Evolutionary conservation across 2,113 vertebrate genomes (phyloP).

Genomic region (Oceanodroma tethys): DNA sequence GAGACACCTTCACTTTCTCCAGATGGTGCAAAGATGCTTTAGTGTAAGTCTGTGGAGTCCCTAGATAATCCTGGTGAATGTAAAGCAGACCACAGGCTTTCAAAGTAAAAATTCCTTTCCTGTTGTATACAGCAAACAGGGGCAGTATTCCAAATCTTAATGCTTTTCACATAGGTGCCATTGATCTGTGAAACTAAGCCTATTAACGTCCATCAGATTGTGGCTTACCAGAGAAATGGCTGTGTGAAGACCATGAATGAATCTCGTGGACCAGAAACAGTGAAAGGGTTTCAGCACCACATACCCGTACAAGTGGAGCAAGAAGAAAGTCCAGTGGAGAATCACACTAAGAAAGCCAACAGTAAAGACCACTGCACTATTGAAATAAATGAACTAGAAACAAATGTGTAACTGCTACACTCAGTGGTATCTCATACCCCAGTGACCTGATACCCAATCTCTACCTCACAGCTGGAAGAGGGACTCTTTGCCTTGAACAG

Average conservation of each 20-base stretch:
- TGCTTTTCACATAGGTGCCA: conserved; percentile 76
- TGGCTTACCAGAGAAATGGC: conserved; percentile 92
- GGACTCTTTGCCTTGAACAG: conserved; percentile 57
- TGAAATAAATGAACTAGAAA: conserved; percentile 95
- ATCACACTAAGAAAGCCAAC: conserved; percentile 74
- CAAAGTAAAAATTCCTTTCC: neutral
- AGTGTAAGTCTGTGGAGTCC: neutral
- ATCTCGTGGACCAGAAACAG: conserved; percentile 76
- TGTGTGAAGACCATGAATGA: conserved; percentile 80
- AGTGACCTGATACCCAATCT: conserved; percentile 51
- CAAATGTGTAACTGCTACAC: conserved; percentile 82
- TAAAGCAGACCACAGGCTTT: neutral
- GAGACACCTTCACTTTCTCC: neutral
- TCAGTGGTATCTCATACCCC: neutral
- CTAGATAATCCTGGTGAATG: neutral
- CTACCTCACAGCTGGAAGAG: conserved; percentile 62
- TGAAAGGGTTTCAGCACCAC: conserved; percentile 73
- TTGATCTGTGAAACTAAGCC: conserved; percentile 90
- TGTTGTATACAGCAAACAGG: neutral
- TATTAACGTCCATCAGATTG: conserved; percentile 89
- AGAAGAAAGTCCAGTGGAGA: conserved; percentile 72
- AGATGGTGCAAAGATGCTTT: neutral
- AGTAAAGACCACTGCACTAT: conserved; percentile 91
- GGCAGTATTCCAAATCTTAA: conserved; percentile 16
- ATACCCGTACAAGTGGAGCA: conserved; percentile 84